A percentile compares a stretch with the other conserved stretches of the same genome.
Conservation (phyloP, 2,888 invertebrate species). For the Eremobia ochroleuca region DNA sequence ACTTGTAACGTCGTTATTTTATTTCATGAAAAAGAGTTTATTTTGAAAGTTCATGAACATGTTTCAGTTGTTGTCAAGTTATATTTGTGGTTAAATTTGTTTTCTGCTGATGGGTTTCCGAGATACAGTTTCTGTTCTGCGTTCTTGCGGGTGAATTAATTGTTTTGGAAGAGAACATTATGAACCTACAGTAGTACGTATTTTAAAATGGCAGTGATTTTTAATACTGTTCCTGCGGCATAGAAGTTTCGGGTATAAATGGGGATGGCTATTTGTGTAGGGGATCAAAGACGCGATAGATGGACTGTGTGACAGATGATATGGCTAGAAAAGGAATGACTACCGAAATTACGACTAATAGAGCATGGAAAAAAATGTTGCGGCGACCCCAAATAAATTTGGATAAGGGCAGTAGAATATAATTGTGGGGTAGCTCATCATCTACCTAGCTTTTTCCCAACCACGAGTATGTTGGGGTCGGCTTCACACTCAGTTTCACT, state of each 20-base stretch:
- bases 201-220: conserved; percentile 11
- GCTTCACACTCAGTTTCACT: too few species aligned
- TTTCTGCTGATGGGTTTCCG: conserved; percentile 59
- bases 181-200: neutral
- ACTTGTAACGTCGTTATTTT: conserved; percentile 64
- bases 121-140: conserved; percentile 52
- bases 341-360: neutral
- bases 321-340: neutral
- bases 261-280: too few species aligned
- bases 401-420: neutral
- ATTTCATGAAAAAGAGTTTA: conserved; percentile 68
- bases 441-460: too few species aligned
- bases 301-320: neutral
- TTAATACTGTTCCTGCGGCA: neutral
- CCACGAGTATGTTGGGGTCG: too few species aligned
- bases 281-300: neutral
- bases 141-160: conserved; percentile 34
- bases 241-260: neutral
- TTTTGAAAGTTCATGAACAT: conserved; percentile 66
- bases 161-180: conserved; percentile 21
- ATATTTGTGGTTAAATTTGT: conserved; percentile 62
- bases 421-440: neutral
- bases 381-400: neutral
- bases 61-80: conserved; percentile 60
- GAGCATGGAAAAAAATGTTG: neutral